phyloP scores from a whole-genome alignment of 2,113 vertebrate species.

The Aphelocoma coerulescens region DNA sequence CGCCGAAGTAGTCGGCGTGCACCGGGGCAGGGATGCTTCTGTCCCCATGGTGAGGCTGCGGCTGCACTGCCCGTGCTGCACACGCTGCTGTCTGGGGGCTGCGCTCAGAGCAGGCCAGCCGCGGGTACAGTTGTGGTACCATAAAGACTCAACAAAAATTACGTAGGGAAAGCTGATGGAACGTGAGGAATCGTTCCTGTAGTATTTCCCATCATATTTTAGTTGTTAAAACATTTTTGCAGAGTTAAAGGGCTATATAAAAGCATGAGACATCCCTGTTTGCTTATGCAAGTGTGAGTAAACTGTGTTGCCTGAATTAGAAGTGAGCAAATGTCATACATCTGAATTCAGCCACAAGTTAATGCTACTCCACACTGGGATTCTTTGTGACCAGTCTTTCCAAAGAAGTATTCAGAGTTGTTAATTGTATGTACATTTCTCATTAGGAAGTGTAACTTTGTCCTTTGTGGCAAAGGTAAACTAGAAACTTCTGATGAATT shows the following conservation, averaged over 20 bases:
- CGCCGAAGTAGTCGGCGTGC: neutral
- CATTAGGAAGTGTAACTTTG: neutral
- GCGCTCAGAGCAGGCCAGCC: neutral
- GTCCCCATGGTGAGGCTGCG: neutral
- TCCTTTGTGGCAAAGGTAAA: neutral
- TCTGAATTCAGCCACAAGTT: neutral
- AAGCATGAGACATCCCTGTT: neutral
- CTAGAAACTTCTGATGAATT: neutral
- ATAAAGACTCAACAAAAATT: neutral
- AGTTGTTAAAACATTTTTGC: neutral
- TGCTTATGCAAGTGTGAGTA: neutral
- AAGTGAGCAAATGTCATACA: neutral
- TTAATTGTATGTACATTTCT: neutral
- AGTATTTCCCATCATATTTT: neutral
- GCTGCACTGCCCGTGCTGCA: neutral
- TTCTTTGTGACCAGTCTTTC: neutral
- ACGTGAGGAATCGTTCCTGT: rapidly evolving
- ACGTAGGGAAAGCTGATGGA: rapidly evolving
- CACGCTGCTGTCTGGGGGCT: neutral
- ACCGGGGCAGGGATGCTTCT: neutral
- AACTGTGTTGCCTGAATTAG: neutral
- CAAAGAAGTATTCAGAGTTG: neutral
- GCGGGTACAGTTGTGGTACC: neutral
- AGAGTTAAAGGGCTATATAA: neutral
- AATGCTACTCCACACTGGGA: neutral